These are phyloP conservation scores for Sterrhoptilus dennistouni DNA, from an alignment of 2,113 vertebrate genomes.

Conservation along the genomic window DNA sequence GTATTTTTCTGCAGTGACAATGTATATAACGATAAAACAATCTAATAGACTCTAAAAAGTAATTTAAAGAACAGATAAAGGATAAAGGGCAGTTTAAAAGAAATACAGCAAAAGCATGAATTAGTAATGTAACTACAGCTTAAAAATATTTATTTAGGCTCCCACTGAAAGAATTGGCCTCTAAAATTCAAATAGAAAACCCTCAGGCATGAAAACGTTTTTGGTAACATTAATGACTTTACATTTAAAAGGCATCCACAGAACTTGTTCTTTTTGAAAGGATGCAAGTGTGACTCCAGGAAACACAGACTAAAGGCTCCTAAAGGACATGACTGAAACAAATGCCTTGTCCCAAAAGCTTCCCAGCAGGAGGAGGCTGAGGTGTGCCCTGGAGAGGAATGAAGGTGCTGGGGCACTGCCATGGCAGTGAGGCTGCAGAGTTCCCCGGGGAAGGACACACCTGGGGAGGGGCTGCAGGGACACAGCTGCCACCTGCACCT, in stretches of 20 bases:
- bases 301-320: not conserved
- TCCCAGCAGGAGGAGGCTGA: not conserved
- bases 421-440: not conserved
- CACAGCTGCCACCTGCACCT: not conserved
- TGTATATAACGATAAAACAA: not conserved
- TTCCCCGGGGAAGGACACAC: not conserved
- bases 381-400: not conserved
- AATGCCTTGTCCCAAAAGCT: not conserved
- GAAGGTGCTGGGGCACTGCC: not conserved
- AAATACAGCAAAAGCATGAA: not conserved
- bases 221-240: not conserved
- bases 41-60: not conserved
- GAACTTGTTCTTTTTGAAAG: not conserved
- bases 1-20: not conserved
- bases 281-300: not conserved
- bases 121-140: not conserved
- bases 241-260: not conserved
- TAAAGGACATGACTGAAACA: not conserved
- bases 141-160: not conserved
- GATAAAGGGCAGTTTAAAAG: not conserved
- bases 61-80: not conserved
- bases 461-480: constrained; percentile 5
- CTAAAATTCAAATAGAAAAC: not conserved
- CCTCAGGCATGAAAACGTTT: not conserved
- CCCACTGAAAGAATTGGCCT: not conserved